phyloP scores from a whole-genome alignment of 2,888 invertebrate genomes.

The Oscheius sp. region DNA sequence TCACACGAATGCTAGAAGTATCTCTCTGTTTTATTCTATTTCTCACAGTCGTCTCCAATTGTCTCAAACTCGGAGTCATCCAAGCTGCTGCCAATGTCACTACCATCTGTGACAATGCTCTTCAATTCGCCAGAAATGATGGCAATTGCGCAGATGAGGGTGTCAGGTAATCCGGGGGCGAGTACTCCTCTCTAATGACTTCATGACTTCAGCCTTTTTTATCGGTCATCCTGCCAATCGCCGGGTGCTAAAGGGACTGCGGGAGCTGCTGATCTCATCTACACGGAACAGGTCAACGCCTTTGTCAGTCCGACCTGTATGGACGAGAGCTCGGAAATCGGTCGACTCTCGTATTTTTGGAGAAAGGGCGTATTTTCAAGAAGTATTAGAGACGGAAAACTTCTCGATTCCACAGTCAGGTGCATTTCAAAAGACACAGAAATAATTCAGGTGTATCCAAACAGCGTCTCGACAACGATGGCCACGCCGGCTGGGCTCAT shows the following conservation, averaged over 20 bases:
- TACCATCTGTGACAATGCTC: constrained; percentile 8
- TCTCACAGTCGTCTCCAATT: neutral
- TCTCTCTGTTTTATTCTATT: constrained; percentile 11
- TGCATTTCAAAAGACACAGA: neutral
- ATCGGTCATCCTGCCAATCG: constrained; percentile 2
- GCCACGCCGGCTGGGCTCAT: constrained; percentile 33
- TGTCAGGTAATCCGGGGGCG: neutral
- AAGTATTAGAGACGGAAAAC: constrained; percentile 34
- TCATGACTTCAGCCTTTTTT: neutral
- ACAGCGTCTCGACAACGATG: constrained; percentile 14
- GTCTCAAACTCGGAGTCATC: constrained; percentile 16
- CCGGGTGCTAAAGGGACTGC: neutral
- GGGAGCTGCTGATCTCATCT: neutral
- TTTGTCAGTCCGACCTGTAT: constrained; percentile 51
- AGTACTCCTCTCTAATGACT: no score
- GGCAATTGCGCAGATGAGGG: constrained; percentile 20
- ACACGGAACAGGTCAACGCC: constrained; percentile 31
- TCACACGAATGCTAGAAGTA: constrained; percentile 14
- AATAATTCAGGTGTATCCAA: constrained; percentile 30
- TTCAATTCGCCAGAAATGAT: constrained; percentile 1
- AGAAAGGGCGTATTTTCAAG: constrained; percentile 53
- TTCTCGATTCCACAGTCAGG: constrained; percentile 28
- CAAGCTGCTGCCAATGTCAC: constrained; percentile 11
- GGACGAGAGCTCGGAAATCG: constrained; percentile 54
- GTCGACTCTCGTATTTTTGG: constrained; percentile 57